Evolutionary conservation across 2,113 vertebrate genomes (phyloP).

Genomic region (Panthera leo): DNA sequence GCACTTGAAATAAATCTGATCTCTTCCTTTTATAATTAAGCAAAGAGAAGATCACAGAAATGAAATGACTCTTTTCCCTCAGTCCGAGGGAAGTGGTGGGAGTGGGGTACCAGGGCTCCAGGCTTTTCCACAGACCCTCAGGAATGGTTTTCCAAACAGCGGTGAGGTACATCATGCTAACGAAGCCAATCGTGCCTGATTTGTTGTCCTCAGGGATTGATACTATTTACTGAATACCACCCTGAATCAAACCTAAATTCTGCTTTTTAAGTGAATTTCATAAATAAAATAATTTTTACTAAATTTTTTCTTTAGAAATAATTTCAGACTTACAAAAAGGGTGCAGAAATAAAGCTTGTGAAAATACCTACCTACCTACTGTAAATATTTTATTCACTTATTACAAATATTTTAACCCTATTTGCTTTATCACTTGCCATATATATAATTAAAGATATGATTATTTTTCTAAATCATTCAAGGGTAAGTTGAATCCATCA

Average conservation of each 20-base stretch:
- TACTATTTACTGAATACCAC: background rate
- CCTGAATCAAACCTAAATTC: background rate
- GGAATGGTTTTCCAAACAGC: background rate
- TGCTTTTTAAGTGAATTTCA: background rate
- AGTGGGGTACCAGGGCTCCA: background rate
- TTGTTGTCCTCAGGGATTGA: background rate
- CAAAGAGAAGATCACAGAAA: background rate
- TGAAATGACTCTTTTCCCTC: background rate
- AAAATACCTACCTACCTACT: background rate
- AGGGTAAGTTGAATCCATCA: background rate
- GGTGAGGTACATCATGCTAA: background rate
- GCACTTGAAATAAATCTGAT: background rate
- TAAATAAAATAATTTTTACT: constrained; percentile 4
- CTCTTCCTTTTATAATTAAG: background rate
- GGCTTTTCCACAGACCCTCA: background rate
- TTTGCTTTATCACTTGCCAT: background rate
- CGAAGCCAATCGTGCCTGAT: background rate
- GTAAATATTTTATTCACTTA: background rate
- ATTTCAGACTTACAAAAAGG: background rate
- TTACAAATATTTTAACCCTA: background rate
- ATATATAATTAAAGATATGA: background rate
- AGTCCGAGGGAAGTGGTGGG: background rate
- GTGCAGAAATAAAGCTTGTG: background rate
- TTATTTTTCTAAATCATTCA: background rate
- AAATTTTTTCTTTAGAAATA: background rate